Evolutionary conservation across 2,113 vertebrate species (phyloP).

Genomic region (Eulacestoma nigropectus): DNA sequence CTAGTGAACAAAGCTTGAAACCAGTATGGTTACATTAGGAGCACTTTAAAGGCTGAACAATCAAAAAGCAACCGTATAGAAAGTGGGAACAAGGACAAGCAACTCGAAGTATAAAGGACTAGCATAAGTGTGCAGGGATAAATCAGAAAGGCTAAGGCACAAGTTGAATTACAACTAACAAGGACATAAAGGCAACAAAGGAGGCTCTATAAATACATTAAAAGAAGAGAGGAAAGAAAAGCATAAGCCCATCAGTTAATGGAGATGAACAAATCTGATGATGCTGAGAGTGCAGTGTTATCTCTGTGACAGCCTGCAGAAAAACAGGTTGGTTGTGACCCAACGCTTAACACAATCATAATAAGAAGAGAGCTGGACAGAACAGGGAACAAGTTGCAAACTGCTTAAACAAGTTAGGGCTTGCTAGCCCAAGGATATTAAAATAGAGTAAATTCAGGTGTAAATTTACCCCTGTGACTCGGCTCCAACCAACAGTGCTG

Average conservation of each 20-base stretch:
- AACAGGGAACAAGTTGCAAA: neutral
- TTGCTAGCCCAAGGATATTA: neutral
- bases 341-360: neutral
- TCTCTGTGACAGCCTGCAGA: neutral
- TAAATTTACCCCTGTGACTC: neutral
- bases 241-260: neutral
- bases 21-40: neutral
- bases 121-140: neutral
- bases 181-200: conserved; percentile 24
- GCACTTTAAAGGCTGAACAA: conserved; percentile 8
- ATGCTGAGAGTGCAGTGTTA: neutral
- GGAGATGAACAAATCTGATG: neutral
- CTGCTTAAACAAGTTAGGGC: neutral
- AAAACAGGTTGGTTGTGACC: neutral
- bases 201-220: conserved; percentile 23
- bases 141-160: conserved; percentile 1
- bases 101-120: conserved; percentile 12
- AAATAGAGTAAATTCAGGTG: neutral
- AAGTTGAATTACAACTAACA: conserved; percentile 30
- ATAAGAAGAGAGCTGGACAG: neutral
- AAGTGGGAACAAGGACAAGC: conserved; percentile 6
- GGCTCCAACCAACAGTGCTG: neutral
- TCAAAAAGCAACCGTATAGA: neutral
- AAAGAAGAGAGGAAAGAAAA: neutral
- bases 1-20: neutral